These are phyloP conservation scores for Cyphomyrus plagiostoma DNA, from an alignment of 2,113 vertebrate genomes.

Conservation along the genomic window DNA sequence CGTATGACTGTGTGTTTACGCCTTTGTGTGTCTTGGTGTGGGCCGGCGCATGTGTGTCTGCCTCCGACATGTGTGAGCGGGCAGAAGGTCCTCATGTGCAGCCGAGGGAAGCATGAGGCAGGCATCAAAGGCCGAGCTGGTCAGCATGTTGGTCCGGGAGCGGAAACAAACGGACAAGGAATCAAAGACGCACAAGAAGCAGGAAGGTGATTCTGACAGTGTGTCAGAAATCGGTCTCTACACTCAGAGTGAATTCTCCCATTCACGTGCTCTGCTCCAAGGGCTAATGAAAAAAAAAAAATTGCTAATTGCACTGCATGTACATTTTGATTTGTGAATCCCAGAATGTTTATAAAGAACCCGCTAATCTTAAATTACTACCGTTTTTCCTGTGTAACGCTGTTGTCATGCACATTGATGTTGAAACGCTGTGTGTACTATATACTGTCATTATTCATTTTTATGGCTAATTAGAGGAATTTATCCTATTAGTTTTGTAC, in stretches of 20 bases:
- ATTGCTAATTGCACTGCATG: neutral
- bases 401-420: neutral
- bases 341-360: neutral
- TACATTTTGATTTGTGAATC: neutral
- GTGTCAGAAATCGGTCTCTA: conserved; percentile 6
- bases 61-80: neutral
- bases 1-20: conserved; percentile 6
- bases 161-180: conserved; percentile 14
- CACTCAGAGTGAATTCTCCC: neutral
- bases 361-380: neutral
- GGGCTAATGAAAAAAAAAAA: neutral
- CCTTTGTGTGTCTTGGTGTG: neutral
- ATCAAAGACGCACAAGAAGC: conserved; percentile 20
- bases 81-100: conserved; percentile 22
- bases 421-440: neutral
- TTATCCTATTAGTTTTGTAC: neutral
- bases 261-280: neutral
- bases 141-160: conserved; percentile 28
- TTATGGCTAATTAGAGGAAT: conserved; percentile 5
- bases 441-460: conserved; percentile 3
- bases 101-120: conserved; percentile 28
- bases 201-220: neutral
- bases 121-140: conserved; percentile 22
- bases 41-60: neutral
- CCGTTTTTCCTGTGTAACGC: neutral